Evolutionary conservation across 2,888 invertebrate species (phyloP).

Genomic region (Hydroisotoma schaefferi): DNA sequence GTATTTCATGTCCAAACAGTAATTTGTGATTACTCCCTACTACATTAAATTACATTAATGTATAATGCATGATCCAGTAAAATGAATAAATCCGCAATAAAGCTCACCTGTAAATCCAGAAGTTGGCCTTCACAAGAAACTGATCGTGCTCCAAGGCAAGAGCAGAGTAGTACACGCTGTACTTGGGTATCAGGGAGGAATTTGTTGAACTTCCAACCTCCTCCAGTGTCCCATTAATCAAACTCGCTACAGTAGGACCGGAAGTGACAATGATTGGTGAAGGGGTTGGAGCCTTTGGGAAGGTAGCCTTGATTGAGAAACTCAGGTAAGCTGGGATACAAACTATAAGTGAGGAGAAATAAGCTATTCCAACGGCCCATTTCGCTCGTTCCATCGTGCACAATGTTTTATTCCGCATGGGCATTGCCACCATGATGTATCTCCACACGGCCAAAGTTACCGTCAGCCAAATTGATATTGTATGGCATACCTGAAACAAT

Average conservation of each 20-base stretch:
- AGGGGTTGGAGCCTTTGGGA: conserved; percentile 57
- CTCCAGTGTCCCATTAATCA: not conserved
- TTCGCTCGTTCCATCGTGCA: conserved; percentile 76
- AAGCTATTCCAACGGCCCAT: conserved; percentile 71
- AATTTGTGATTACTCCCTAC: no score
- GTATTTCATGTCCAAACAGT: no score
- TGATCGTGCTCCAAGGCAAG: conserved; percentile 60
- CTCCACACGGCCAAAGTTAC: conserved; percentile 90
- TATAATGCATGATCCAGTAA: no score
- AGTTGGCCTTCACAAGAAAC: conserved; percentile 61
- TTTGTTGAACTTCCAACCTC: no score
- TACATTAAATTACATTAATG: no score
- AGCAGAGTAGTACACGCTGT: conserved; percentile 66
- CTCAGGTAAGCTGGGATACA: conserved; percentile 82
- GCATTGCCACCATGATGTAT: conserved; percentile 78
- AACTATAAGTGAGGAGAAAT: conserved; percentile 75
- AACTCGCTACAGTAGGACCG: not conserved
- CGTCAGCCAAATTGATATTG: conserved; percentile 89
- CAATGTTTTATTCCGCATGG: conserved; percentile 74
- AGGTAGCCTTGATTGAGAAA: conserved; percentile 60
- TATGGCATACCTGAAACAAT: conserved; percentile 56
- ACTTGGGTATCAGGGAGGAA: conserved; percentile 63
- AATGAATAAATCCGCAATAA: no score
- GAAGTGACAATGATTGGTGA: not conserved
- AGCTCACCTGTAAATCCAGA: conserved; percentile 81